Evolutionary conservation across 2,888 invertebrate species (phyloP), one percentile per base, ranked within the genome.

Genomic region (Adelphocoris suturalis): DNA sequence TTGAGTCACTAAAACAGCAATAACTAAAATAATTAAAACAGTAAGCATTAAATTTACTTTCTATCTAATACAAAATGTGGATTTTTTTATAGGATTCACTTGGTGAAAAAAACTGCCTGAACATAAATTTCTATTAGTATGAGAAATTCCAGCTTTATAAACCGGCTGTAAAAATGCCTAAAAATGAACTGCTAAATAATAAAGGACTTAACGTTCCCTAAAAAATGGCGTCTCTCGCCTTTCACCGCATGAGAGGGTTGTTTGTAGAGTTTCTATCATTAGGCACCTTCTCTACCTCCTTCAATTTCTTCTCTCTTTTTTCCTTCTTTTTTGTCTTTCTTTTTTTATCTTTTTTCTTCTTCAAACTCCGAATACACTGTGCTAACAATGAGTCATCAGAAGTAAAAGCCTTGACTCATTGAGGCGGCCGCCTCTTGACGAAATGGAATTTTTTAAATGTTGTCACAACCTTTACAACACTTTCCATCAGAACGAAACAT

Each of bases 211-310:
- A n/a, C n/a, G n/a, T n/a, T n/a, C 16, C 48, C 80, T 46, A 46
- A 80, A 80, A 80, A 80, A 80, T 80, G 80, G 80, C 80, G 80
- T 37, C 46, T 16, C 57, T n/a, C 68, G 23, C 68, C 68, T 68
- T 68, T 68, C 68, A 68, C 68, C 23, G 68, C 23, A 68, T 13
- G 68, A 68, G 68, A 68, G 68, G 68, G 68, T 23, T 68, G 68
- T 68, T 68, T 68, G 68, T 68, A 68, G 68, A 23, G 68, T 68
- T 68, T 68, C 23, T 23, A 68, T 68, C 68, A 68, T 68, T 68
- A 68, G 68, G 68, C 68, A 23, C 68, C 68, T 68, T 37, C n/a
- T n/a, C 68, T 19, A 27, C 23, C 68, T 68, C 68, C 68, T 68
- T 68, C 68, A 68, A 68, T 68, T 68, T 68, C 23, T 68, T 19